Evolutionary conservation across 2,797 vertebrate species (phyloP).

Genomic region (Champsocephalus gunnari): DNA sequence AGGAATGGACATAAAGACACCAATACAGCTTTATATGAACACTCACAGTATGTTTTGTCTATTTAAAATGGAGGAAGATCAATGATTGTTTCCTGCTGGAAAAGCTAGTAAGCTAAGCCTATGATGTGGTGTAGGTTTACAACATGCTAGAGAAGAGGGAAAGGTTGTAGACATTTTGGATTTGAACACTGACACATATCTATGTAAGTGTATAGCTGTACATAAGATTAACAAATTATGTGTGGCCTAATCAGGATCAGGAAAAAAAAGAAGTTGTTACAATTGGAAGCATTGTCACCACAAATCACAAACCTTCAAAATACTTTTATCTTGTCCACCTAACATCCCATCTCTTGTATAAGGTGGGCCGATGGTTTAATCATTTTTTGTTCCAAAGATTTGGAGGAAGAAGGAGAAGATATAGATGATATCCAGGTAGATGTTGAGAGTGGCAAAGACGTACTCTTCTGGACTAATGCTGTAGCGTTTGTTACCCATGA

Average conservation of each 20-base stretch:
- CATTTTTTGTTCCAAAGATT: constrained; percentile 89
- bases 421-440: constrained; percentile 95
- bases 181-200: constrained; percentile 12
- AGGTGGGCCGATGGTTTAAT: constrained; percentile 55
- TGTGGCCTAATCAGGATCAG: constrained; percentile 25
- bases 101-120: constrained; percentile 44
- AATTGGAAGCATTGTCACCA: constrained; percentile 46
- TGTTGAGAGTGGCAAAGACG: constrained; percentile 93
- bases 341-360: constrained; percentile 16
- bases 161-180: constrained; percentile 26
- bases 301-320: constrained; percentile 27
- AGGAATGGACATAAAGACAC: constrained; percentile 32
- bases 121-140: constrained; percentile 20
- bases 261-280: constrained; percentile 42
- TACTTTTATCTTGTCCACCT: constrained; percentile 13
- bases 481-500: constrained; percentile 93
- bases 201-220: constrained; percentile 31
- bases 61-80: constrained; percentile 14
- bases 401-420: constrained; percentile 96
- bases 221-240: constrained; percentile 32
- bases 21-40: constrained; percentile 29
- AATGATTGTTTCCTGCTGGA: constrained; percentile 35
- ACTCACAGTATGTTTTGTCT: constrained; percentile 34
- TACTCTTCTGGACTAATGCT: constrained; percentile 94
- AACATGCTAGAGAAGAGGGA: constrained; percentile 58